A percentile compares a stretch with the other conserved stretches of the same genome.
Evolutionary conservation across 2,888 invertebrate genomes (phyloP).

Genomic region (Anthrax anthrax): DNA sequence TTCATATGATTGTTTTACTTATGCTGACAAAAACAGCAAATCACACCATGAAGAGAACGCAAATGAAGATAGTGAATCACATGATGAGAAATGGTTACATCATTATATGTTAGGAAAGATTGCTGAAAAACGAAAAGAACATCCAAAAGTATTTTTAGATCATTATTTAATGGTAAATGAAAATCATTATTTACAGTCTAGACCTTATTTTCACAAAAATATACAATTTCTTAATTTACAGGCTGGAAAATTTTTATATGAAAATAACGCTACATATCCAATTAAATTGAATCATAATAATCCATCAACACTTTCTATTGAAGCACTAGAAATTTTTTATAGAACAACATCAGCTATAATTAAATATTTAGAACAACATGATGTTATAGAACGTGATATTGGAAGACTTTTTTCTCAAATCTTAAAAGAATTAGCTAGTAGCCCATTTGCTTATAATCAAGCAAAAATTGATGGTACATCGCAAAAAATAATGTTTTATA

Average conservation of each 20-base stretch:
- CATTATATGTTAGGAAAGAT: conserved; percentile 96
- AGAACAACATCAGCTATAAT: conserved; percentile 80
- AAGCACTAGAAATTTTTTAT: conserved; percentile 74
- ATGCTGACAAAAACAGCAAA: conserved; percentile 48
- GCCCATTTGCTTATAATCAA: conserved; percentile 37
- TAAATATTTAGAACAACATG: conserved; percentile 67
- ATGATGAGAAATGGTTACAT: conserved; percentile 82
- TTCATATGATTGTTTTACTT: conserved; percentile 63
- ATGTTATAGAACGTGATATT: conserved; percentile 47
- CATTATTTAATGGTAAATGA: conserved; percentile 54
- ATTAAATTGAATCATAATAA: conserved; percentile 71
- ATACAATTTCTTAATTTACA: conserved; percentile 25
- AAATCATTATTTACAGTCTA: too few relatives aligned
- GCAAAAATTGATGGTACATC: conserved; percentile 29
- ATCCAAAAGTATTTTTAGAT: conserved; percentile 57
- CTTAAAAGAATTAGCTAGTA: conserved; percentile 32
- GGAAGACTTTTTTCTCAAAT: conserved; percentile 40
- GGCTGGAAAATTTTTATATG: conserved; percentile 62
- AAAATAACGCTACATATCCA: conserved; percentile 72
- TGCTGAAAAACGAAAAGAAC: conserved; percentile 67
- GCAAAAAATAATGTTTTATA: background rate
- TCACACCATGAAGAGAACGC: conserved; percentile 17
- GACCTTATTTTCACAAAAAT: too few relatives aligned
- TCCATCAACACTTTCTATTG: conserved; percentile 70
- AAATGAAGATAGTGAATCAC: conserved; percentile 30